Conservation (phyloP, 2,113 vertebrate species). For the Notarius lentiginosus region DNA sequence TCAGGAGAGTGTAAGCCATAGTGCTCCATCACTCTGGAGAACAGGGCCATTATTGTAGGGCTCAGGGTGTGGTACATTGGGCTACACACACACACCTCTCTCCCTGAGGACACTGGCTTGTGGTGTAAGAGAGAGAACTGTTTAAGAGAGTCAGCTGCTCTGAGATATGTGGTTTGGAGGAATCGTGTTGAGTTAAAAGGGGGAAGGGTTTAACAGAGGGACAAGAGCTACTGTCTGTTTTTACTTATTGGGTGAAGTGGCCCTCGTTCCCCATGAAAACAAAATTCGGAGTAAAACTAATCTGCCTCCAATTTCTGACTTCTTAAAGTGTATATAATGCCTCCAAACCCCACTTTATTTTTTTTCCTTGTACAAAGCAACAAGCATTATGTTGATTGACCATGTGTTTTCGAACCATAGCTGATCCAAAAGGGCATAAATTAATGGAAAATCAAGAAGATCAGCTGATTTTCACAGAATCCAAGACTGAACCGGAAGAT, state of each 20-base stretch:
- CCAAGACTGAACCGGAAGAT: too few relatives aligned
- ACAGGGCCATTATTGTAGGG: conserved; percentile 51
- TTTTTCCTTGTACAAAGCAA: too few relatives aligned
- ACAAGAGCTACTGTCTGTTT: neutral
- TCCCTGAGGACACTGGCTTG: conserved; percentile 26
- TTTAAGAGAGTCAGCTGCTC: conserved; percentile 13
- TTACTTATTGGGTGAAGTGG: neutral
- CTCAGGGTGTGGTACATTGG: conserved; percentile 37
- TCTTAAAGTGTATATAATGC: neutral
- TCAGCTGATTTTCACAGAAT: too few relatives aligned
- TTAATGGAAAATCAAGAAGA: too few relatives aligned
- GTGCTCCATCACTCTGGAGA: conserved; percentile 29
- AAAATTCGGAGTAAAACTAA: neutral
- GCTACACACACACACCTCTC: neutral
- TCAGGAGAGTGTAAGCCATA: conserved; percentile 16
- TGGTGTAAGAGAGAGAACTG: conserved; percentile 25
- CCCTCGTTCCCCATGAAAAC: neutral
- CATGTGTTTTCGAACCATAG: too few relatives aligned
- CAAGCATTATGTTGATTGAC: too few relatives aligned
- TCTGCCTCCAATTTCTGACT: neutral
- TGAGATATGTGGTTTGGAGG: conserved; percentile 11
- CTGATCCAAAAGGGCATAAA: too few relatives aligned
- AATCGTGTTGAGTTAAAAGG: conserved; percentile 6
- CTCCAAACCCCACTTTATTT: too few relatives aligned
- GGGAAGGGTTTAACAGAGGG: neutral